phyloP scores from a whole-genome alignment of 2,113 vertebrate species.

The Ceyx cyanopectus region DNA sequence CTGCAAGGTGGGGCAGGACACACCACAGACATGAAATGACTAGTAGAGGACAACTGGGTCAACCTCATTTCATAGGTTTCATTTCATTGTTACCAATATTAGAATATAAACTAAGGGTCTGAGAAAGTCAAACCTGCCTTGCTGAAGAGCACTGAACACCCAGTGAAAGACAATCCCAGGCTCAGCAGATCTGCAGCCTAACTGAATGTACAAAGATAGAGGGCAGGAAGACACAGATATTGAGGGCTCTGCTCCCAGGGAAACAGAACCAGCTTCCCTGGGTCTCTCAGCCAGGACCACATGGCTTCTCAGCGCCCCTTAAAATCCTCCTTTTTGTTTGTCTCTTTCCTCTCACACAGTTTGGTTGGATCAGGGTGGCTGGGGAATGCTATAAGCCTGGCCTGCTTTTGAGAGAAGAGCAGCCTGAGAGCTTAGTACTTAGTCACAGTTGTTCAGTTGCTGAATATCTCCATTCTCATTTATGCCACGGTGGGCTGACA shows the following conservation, averaged over 20 bases:
- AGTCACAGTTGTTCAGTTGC: background rate
- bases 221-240: background rate
- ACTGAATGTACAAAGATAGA: background rate
- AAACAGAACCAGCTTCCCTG: background rate
- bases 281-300: background rate
- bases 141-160: background rate
- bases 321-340: background rate
- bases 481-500: constrained; percentile 10
- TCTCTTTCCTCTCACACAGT: background rate
- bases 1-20: background rate
- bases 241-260: background rate
- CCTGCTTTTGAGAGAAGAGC: constrained; percentile 1
- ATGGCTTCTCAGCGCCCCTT: background rate
- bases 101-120: background rate
- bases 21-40: background rate
- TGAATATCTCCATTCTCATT: background rate
- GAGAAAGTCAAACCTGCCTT: background rate
- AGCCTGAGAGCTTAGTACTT: background rate
- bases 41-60: background rate
- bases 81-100: background rate
- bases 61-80: background rate
- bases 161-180: background rate
- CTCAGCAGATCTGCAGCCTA: background rate
- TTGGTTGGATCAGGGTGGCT: background rate
- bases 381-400: background rate